phyloP scores from a whole-genome alignment of 2,113 vertebrate genomes.

The Coturnix japonica region DNA sequence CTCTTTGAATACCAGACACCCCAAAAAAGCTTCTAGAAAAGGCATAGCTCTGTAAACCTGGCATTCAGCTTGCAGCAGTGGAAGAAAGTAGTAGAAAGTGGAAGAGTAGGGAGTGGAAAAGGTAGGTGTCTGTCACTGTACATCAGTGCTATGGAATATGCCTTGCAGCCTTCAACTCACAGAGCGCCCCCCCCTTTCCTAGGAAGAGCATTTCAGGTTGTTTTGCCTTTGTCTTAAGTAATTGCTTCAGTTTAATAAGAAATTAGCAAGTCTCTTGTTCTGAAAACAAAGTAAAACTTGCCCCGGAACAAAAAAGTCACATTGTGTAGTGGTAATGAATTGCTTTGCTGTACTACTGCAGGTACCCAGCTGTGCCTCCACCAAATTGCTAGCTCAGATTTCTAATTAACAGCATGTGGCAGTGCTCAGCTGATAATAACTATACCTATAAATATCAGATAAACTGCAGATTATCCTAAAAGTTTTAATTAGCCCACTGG shows the following conservation, averaged over 20 bases:
- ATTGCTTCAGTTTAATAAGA: background rate
- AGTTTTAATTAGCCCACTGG: conserved; percentile 59
- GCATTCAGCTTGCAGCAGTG: background rate
- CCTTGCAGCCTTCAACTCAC: background rate
- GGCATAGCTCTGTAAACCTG: background rate
- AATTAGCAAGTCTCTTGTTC: background rate
- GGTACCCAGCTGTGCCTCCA: background rate
- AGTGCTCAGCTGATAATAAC: conserved; percentile 12
- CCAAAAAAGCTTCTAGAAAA: background rate
- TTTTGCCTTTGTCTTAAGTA: background rate
- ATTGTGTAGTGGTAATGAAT: background rate
- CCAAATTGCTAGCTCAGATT: background rate
- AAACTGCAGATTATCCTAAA: conserved; percentile 48
- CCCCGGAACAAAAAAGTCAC: background rate
- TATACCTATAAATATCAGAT: conserved; percentile 46
- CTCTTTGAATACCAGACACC: background rate
- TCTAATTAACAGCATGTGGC: background rate
- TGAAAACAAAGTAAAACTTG: background rate
- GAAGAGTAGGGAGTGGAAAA: background rate
- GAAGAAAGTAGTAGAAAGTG: no score
- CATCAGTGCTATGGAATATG: background rate
- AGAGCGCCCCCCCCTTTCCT: background rate
- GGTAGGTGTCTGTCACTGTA: background rate
- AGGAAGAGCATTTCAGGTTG: background rate
- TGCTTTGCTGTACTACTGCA: background rate